Base-by-base conservation (phyloP, 2,797 vertebrate genomes). In the Hemibagrus guttatus region DNA sequence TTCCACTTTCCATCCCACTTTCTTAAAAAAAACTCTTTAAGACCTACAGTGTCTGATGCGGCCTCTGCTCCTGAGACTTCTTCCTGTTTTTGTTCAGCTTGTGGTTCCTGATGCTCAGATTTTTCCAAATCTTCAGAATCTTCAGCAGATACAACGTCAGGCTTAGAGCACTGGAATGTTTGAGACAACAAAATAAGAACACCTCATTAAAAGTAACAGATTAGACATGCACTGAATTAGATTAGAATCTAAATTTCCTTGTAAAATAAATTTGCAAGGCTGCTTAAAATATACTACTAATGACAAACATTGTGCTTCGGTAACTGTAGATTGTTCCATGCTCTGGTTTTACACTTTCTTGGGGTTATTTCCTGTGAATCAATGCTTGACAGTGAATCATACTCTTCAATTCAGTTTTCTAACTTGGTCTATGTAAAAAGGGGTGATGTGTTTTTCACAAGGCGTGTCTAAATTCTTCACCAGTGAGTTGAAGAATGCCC, bases 31-130 rank as follows among this genome's bases (percentile, higher is more conserved):
- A n/a, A 42, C 14, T 80, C 58, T 56, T 31, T 17, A 46, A 81
- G 80, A 89, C 93, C 0, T 92, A 94, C 93, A 14, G 46, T 28
- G 0, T 84, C 81, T 85, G 79, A 7, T 56, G 13, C 2, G 21
- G n/a, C 59, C n/a, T 91, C 74, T 28, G 28, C 0, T 28, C 11
- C 87, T 39, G n/a, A 63, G n/a, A 90, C 85, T 0, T 76, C 85
- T 75, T 69, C 9, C 28, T 84, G 81, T 31, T 26, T 7, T 49
- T 82, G 76, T 42, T n/a, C 85, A 58, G n/a, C 61, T 58, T 66
- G 13, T 8, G 87, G 21, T 8, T 91, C 89, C 84, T 87, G 81
- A 63, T 83, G 61, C 64, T 88, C 84, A 1, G 83, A 28, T 35
- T 1, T 14, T 35, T 87, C 83, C 6, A 54, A 13, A 0, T 84